These are phyloP conservation scores for Malurus leucopterus DNA, from an alignment of 2,797 vertebrate species.

Conservation along the genomic window DNA sequence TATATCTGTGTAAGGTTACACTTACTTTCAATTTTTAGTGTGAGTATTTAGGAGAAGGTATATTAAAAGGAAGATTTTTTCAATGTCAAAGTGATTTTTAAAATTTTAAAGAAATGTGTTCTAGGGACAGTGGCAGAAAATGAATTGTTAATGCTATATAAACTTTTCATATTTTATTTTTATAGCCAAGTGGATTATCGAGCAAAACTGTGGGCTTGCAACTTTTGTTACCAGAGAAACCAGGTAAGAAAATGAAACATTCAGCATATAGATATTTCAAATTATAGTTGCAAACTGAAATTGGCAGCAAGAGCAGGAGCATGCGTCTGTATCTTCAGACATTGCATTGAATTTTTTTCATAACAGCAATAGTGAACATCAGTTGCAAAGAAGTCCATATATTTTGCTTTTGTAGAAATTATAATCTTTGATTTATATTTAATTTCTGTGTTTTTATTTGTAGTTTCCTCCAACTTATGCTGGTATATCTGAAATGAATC, in stretches of 20 bases:
- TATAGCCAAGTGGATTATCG: slow-evolving; percentile 95
- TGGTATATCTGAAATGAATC: slow-evolving; percentile 95
- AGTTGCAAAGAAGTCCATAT: neutral
- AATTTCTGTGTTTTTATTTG: slow-evolving; percentile 4
- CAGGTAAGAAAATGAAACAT: slow-evolving; percentile 78
- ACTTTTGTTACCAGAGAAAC: slow-evolving; percentile 98
- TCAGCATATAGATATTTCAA: neutral
- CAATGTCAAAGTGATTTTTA: neutral
- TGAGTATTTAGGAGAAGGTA: neutral
- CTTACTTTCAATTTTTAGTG: neutral
- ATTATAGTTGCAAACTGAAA: neutral
- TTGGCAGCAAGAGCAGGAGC: neutral
- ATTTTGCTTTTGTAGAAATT: neutral
- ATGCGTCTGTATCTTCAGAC: neutral
- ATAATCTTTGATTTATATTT: neutral
- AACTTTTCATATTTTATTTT: slow-evolving; percentile 4
- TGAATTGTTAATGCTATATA: neutral
- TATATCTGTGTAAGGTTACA: neutral
- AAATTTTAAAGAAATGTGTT: neutral
- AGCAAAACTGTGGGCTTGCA: slow-evolving; percentile 97
- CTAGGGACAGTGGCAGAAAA: neutral
- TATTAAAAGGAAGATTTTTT: neutral
- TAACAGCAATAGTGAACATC: neutral
- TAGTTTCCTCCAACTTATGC: slow-evolving; percentile 96
- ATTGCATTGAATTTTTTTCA: neutral